phyloP scores from a whole-genome alignment of 2,888 invertebrate genomes.

The Tholera decimalis region DNA sequence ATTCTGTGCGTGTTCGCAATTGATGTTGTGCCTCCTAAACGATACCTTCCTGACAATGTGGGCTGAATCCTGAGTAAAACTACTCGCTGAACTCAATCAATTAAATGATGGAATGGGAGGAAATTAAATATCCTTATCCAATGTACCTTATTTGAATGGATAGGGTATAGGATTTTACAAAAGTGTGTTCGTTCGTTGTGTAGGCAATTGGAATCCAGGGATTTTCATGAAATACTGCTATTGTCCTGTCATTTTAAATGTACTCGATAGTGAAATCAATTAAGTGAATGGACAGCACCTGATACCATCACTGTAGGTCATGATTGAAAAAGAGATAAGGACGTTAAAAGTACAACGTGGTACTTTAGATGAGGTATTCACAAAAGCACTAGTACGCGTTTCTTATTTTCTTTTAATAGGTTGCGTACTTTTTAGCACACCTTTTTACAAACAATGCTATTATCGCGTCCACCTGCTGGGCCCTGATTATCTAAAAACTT shows the following conservation, averaged over 20 bases:
- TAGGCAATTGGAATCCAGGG: neutral
- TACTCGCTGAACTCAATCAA: constrained; percentile 66
- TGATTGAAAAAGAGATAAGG: constrained; percentile 7
- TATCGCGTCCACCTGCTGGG: neutral
- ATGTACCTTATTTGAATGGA: constrained; percentile 17
- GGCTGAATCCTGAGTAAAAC: constrained; percentile 67
- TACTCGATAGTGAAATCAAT: constrained; percentile 13
- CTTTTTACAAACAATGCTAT: neutral
- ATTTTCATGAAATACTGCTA: neutral
- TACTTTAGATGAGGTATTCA: neutral
- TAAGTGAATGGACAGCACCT: constrained; percentile 13
- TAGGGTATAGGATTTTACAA: constrained; percentile 1
- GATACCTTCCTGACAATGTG: constrained; percentile 75
- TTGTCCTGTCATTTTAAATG: neutral
- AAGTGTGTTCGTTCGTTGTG: neutral
- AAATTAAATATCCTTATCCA: constrained; percentile 65
- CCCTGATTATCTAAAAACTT: neutral
- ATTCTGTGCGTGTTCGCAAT: constrained; percentile 71
- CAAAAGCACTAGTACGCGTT: neutral
- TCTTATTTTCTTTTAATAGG: neutral
- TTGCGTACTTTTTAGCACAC: constrained; percentile 7
- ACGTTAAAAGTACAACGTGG: neutral
- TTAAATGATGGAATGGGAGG: constrained; percentile 64
- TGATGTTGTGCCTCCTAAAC: constrained; percentile 70
- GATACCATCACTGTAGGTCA: neutral